Percentiles rank a stretch among this genome's conserved stretches.
Evolutionary conservation across 1,140 invertebrate genomes (phyloP).

Genomic region (Pantala flavescens): DNA sequence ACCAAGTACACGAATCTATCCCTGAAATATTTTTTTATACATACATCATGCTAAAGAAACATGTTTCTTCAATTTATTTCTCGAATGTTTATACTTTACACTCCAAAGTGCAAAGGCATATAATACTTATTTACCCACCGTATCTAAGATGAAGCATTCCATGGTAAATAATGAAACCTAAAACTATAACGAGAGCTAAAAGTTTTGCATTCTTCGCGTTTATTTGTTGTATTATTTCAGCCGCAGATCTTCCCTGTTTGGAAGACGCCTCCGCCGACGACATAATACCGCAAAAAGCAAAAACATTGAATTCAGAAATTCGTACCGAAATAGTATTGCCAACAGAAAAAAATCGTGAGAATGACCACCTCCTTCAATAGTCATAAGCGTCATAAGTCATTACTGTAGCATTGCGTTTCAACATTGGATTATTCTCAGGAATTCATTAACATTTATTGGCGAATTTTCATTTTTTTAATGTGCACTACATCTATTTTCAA

Average conservation of each 20-base stretch:
- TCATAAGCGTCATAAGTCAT: no score
- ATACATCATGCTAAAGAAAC: not conserved
- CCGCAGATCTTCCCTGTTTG: conserved; percentile 21
- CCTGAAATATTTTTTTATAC: conserved; percentile 44
- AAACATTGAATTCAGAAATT: not conserved
- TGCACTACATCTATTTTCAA: no score
- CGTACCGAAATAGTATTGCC: no score
- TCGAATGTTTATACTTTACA: not conserved
- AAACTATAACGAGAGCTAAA: conserved; percentile 69
- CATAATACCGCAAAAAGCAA: not conserved
- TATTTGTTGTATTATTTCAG: conserved; percentile 72
- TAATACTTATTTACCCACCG: conserved; percentile 46
- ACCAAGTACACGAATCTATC: conserved; percentile 86
- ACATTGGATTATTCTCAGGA: no score
- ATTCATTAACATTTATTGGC: no score
- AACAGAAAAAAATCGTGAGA: no score
- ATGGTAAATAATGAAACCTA: conserved; percentile 84
- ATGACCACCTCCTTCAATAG: no score
- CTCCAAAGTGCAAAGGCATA: conserved; percentile 15
- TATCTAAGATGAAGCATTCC: conserved; percentile 77
- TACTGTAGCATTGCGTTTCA: no score
- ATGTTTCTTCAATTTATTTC: not conserved
- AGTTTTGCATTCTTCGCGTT: conserved; percentile 84
- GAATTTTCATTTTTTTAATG: no score
- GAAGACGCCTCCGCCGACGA: not conserved